phyloP scores from a whole-genome alignment of 2,888 invertebrate species.

The Branchipolynoe longqiensis region DNA sequence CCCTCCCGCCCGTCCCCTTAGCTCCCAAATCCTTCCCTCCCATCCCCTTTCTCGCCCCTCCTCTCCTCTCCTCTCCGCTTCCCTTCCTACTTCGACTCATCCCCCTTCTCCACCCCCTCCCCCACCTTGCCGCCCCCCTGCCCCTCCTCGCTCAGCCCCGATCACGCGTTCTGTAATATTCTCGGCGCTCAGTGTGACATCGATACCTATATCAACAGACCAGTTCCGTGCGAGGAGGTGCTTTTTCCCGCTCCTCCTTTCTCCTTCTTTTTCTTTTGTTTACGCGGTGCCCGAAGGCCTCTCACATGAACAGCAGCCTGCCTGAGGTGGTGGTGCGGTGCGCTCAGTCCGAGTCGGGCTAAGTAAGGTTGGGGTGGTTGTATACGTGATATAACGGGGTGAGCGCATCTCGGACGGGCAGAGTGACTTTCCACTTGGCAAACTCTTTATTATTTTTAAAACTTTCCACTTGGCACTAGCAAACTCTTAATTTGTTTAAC shows the following conservation, averaged over 20 bases:
- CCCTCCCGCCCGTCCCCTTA: neutral
- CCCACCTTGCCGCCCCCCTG: neutral
- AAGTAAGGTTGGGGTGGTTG: too few relatives aligned
- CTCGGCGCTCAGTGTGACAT: conserved; percentile 3
- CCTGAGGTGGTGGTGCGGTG: too few relatives aligned
- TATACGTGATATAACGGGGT: too few relatives aligned
- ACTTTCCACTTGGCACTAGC: too few relatives aligned
- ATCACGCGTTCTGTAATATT: conserved; percentile 23
- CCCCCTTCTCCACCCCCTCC: neutral
- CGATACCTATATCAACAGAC: conserved; percentile 44
- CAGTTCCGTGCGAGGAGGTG: conserved; percentile 39
- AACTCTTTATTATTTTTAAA: too few relatives aligned
- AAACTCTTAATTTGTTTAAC: too few relatives aligned
- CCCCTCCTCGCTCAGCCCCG: neutral
- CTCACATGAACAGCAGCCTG: conserved; percentile 6
- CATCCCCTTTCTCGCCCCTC: neutral
- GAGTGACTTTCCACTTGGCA: too few relatives aligned
- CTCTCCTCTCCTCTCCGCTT: too few relatives aligned
- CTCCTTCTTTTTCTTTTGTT: too few relatives aligned
- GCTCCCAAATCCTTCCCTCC: neutral
- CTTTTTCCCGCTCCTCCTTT: conserved; percentile 23
- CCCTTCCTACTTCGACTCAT: neutral
- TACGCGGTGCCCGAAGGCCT: neutral
- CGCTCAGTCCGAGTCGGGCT: too few relatives aligned
- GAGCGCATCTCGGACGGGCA: too few relatives aligned